Base-by-base conservation (phyloP, 2,888 invertebrate species). In the Scotopteryx bipunctaria region DNA sequence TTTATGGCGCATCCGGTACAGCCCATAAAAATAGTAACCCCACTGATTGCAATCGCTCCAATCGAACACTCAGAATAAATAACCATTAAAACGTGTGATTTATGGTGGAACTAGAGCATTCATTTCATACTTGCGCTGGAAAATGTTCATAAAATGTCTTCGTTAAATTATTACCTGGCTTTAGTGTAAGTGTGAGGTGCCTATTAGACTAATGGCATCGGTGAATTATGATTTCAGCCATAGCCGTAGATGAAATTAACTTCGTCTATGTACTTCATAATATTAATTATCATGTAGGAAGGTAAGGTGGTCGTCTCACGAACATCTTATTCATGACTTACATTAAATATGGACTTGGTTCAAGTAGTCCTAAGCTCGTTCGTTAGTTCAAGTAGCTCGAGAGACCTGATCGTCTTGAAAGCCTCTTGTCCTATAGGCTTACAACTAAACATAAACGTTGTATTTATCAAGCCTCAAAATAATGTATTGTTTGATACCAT, bases 1-100 rank as follows among this genome's bases (percentile, higher is more conserved):
- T 87, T 87, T 87, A 87, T 86, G 74, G 83, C 83, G 78, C 83
- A 83, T 83, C 84, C 80, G 83, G 81, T 78, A 80, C 81, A 76
- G 75, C 77, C 76, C 81, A 80, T 87, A 86, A 87, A 86, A 87
- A 81, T 86, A 84, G 85, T 83, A 76, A 82, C 74, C 75, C 73
- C 71, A 76, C 78, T 82, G 86, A 86, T 86, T 85, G 85, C 81
- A 71, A 78, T 83, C 81, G 81, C 73, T 76, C 75, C 75, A 81
- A 74, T 78, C 77, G 71, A 71, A 72, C 71, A 72, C 73, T 76
- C 71, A 69, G 75, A 76, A 81, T 80, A 77, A 85, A 83, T 81
- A 78, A 79, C 78, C 80, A 84, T 85, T 83, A 85, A 86, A 85
- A 78, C 66, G 58, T 73, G 71, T 73, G 72, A 83, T 79, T 82